Base-by-base conservation (phyloP, 2,888 invertebrate species). In the Deroplatys truncata region DNA sequence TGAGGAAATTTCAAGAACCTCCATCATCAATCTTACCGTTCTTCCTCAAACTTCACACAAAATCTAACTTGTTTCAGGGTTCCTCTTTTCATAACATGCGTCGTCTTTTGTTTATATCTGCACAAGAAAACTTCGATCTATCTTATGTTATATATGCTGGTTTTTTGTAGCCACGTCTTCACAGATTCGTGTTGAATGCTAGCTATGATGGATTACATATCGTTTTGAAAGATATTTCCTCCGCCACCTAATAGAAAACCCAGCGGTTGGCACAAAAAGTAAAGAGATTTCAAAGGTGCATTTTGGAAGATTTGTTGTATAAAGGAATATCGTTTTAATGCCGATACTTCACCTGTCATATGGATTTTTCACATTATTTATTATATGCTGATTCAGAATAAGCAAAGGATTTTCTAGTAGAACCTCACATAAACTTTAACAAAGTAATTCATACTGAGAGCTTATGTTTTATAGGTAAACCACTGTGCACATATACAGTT, bases 11-110 rank as follows among this genome's bases (percentile, higher is more conserved):
- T 87, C 82, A 82, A n/a, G 87, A 87, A 87, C 31, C 87, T 82
- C 16, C 87, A 87, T 87, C 87, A 87, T 87, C 87, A 87, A 87
- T 87, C 87, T 87, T 87, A 82, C 83, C 87, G 83, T 87, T 87
- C 83, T 87, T 82, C 83, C 83, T 35, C 82, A 87, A 87, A 83
- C 87, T 87, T 87, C 82, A 86, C 72, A 83, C 29, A 83, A 82
- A 87, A 87, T 87, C 83, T 87, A 87, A 87, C 82, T 82, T 87
- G 87, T 87, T 87, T 28, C n/a, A 72, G 29, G 16, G 49, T 28
- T 72, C 28, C 72, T 83, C 25, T 29, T 86, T 82, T 86, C 56
- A 72, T 72, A 72, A 72, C 56, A 72, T 72, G 56, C 56, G 56
- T 72, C 56, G 56, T 72, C 56, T 72, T 72, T 72, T 72, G 56